Evolutionary conservation across 2,888 invertebrate species (phyloP), one percentile per base, ranked within the genome.

Genomic region (Macrosoma leucophasiata): DNA sequence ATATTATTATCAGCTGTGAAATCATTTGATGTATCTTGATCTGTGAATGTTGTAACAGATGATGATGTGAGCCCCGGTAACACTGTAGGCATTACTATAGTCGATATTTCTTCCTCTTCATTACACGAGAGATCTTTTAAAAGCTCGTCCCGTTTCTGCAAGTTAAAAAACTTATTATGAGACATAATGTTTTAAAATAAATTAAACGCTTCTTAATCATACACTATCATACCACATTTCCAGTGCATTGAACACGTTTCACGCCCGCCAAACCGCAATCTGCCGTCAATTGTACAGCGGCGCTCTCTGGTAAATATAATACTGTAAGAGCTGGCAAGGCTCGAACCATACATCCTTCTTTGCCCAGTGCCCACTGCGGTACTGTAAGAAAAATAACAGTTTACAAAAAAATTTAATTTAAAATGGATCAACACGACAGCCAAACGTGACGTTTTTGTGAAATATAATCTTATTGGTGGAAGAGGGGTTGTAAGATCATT

Each of bases 251-350:
- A 36, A 92, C 89, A 42, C 90, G 86, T 57, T 90, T 87, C 2
- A 91, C 89, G 7, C 91, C 92, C 39, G 90, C 91, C 39, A 91
- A 71, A 29, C 91, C 91, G 52, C 92, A 92, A 62, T 92, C 92
- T 14, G 90, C 88, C 20, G 91, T 90, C 33, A 92, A 78, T 64
- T 91, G 91, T 29, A 92, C 88, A 26, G 91, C 91, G 18, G 91
- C 90, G 59, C 90, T 90, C 60, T 92, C 92, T 14, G 92, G 92
- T 58, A 92, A 85, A 61, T 91, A 93, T 37, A 91, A 85, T 45
- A 91, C 89, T 1, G 92, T 92, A 44, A 92, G 73, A 17, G 91
- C 91, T 3, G 92, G 91, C 48, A 92, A 73, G 36, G 90, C 90
- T 48, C 88, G 88, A 36, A 92, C 75, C 70, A 91, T 88, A 60